These are phyloP conservation scores for Scotopteryx bipunctaria DNA, from an alignment of 2,888 invertebrate species.

Conservation along the genomic window DNA sequence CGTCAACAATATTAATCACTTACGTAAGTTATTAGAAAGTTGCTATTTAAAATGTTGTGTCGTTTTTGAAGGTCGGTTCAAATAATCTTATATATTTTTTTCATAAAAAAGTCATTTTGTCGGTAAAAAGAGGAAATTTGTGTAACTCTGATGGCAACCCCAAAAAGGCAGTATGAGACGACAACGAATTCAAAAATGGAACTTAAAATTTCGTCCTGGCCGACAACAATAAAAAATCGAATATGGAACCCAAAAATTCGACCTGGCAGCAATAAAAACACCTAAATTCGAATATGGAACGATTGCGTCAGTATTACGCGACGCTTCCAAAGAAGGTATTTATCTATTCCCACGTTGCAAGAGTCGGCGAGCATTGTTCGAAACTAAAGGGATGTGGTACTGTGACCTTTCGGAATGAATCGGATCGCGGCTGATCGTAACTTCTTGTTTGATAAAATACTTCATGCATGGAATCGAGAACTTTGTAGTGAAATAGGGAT, in stretches of 20 bases:
- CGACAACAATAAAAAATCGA: conserved; percentile 9
- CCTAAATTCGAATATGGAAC: conserved; percentile 30
- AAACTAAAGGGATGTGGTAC: conserved; percentile 43
- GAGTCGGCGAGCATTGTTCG: conserved; percentile 34
- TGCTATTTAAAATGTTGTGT: not conserved
- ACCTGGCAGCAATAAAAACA: conserved; percentile 13
- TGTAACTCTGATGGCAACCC: conserved; percentile 3
- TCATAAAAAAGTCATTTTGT: too few relatives aligned
- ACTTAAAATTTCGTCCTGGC: conserved; percentile 4
- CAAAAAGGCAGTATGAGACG: not conserved
- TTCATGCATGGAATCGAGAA: too few relatives aligned
- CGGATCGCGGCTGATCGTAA: not conserved
- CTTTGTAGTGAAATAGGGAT: too few relatives aligned
- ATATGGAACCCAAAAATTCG: too few relatives aligned
- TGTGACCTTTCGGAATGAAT: conserved; percentile 18
- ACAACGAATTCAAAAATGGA: conserved; percentile 7
- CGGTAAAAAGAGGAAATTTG: too few relatives aligned
- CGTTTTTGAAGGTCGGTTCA: too few relatives aligned
- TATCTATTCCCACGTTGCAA: conserved; percentile 37
- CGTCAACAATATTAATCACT: conserved; percentile 6
- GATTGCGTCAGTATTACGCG: conserved; percentile 38
- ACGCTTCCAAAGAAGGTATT: conserved; percentile 30
- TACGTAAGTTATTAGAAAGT: not conserved
- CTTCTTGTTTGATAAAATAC: not conserved
- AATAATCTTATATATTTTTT: too few relatives aligned